Conservation (phyloP, 64 coral and sea anemone genomes). For the Pocillopora verrucosa region DNA sequence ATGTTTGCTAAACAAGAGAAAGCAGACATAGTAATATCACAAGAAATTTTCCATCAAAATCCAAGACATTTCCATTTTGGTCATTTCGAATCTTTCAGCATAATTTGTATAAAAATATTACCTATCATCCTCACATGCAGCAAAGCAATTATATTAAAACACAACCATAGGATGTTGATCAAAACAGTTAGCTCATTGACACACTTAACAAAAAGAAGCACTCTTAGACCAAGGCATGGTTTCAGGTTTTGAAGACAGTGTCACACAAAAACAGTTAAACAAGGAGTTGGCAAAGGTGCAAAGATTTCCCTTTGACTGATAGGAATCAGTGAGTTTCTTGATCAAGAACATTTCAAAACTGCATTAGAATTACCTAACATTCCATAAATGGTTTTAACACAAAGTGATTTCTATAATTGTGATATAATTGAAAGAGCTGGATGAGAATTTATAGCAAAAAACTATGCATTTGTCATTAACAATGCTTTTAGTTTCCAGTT, state of each 20-base stretch:
- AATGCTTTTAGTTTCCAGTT: conserved; percentile 24
- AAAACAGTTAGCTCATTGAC: neutral
- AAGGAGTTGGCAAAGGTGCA: neutral
- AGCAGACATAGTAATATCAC: neutral
- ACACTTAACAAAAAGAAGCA: neutral
- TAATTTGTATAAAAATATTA: neutral
- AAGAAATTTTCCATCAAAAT: neutral
- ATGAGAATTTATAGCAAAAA: neutral
- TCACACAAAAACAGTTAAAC: neutral
- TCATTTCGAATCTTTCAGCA: too few species aligned
- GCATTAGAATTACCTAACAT: neutral
- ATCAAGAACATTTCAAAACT: neutral
- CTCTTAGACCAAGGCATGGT: neutral
- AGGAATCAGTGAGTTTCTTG: neutral
- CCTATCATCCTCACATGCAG: neutral
- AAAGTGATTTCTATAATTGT: neutral
- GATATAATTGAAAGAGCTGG: too few species aligned
- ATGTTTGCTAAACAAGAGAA: neutral
- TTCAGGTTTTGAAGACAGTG: neutral
- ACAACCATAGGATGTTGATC: neutral
- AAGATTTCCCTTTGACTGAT: neutral
- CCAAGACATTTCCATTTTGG: too few species aligned
- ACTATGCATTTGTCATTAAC: neutral
- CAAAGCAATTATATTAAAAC: neutral
- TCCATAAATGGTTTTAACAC: neutral